These are phyloP conservation scores for Caenorhabditis sulstoni DNA, from an alignment of 2,888 invertebrate species.

Conservation along the genomic window DNA sequence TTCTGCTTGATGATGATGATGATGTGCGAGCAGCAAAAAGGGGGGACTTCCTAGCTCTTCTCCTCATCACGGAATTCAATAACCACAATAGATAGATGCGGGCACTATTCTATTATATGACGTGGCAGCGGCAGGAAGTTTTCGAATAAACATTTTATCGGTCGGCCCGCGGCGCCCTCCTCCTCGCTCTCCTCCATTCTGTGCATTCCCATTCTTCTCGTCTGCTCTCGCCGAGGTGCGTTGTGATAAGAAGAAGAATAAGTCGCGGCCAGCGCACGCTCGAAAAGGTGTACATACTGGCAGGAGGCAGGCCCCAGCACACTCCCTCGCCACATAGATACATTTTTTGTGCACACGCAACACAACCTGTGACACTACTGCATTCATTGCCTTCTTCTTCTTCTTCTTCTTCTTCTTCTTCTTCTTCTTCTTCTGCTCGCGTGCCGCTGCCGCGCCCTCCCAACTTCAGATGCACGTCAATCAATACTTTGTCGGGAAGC, in stretches of 20 bases:
- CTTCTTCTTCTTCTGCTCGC: background rate
- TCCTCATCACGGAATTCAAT: conserved; percentile 23
- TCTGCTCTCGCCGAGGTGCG: background rate
- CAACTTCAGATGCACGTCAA: conserved; percentile 27
- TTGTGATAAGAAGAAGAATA: conserved; percentile 6
- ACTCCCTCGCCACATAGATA: conserved; percentile 12
- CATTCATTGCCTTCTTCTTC: conserved; percentile 33
- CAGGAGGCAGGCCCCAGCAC: background rate
- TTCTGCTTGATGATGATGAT: conserved; percentile 23
- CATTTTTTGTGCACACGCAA: conserved; percentile 46
- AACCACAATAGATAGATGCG: conserved; percentile 10
- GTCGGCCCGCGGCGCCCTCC: conserved; percentile 6
- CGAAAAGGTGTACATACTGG: conserved; percentile 21
- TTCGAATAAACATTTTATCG: conserved; percentile 18
- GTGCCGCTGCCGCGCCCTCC: background rate
- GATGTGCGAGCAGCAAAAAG: conserved; percentile 24
- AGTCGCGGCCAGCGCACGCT: conserved; percentile 12
- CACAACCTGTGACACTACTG: conserved; percentile 42
- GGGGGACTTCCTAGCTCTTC: conserved; percentile 16
- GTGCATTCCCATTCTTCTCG: conserved; percentile 18
- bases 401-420: conserved; percentile 13
- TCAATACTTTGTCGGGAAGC: conserved; percentile 32
- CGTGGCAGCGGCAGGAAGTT: conserved; percentile 16
- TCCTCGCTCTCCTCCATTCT: conserved; percentile 2
- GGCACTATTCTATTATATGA: conserved; percentile 18